Conservation (phyloP, 2,797 vertebrate species). For the Orestias chungarensis region DNA sequence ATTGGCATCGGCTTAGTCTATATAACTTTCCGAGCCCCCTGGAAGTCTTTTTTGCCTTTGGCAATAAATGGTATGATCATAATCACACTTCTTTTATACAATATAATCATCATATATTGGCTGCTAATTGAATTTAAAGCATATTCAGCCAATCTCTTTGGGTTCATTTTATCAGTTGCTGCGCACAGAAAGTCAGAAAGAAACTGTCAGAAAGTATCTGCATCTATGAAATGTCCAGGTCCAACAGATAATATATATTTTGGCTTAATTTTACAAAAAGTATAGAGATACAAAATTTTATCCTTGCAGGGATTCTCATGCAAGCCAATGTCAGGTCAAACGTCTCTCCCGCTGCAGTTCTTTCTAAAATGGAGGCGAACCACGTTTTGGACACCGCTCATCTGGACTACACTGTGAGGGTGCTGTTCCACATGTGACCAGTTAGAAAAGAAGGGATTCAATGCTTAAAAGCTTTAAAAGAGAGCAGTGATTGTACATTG, state of each 20-base stretch:
- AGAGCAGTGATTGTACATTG: constrained; percentile 91
- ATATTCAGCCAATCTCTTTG: neutral
- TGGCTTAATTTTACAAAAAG: neutral
- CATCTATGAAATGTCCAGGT: too few species aligned
- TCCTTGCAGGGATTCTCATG: neutral
- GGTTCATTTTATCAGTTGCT: neutral
- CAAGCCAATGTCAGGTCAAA: neutral
- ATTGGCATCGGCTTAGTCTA: neutral
- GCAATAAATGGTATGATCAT: neutral
- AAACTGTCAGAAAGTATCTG: neutral
- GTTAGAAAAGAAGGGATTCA: neutral
- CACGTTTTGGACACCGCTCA: neutral
- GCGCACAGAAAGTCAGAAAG: neutral
- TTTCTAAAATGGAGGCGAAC: neutral
- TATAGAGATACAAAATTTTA: neutral
- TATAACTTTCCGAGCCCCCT: neutral
- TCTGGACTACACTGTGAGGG: neutral
- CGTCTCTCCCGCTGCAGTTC: neutral
- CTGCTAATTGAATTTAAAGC: neutral
- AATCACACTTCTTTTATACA: neutral
- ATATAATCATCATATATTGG: neutral
- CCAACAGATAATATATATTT: too few species aligned
- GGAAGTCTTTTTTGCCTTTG: neutral
- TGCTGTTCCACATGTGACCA: constrained; percentile 35
- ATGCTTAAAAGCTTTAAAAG: constrained; percentile 45